Evolutionary conservation across 2,888 invertebrate species (phyloP), one percentile per base, ranked within the genome.

Genomic region (Ornithoptera priamus): DNA sequence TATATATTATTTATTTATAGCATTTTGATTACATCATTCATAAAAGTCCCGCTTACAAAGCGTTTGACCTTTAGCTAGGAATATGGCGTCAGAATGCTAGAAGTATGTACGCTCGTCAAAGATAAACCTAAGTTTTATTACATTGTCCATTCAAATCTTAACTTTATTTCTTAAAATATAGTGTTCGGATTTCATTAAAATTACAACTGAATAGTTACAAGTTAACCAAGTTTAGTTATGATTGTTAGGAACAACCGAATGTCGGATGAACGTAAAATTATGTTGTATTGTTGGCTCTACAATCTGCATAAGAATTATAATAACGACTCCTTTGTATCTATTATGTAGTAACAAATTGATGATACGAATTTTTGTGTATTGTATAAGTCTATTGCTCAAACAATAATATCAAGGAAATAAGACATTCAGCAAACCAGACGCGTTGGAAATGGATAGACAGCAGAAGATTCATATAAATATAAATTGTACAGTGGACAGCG

Each of bases 21-120:
- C 5, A 46, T 46, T 46, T 46, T 15, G 10, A 46, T 46, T 46
- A 15, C 50, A 18, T 8, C 39, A 36, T 65, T 53, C 58, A 57
- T 39, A 36, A 15, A 15, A 57, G 12, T 65, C 56, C 64, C 56
- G 56, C 39, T 64, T 64, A 64, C 30, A 64, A 10, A 46, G 46
- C 36, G 30, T 64, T 56, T 64, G 64, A 64, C 56, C 64, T 62
- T 46, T 62, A 46, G n/a, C 17, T 61, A 39, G 22, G 61, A 18
- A 17, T 62, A 56, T 64, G 39, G 64, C 56, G 56, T 46, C 20
- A 64, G 53, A 63, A 63, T 30, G 12, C 20, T 64, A 56, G 36
- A 56, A 36, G 15, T 22, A 56, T 56, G 12, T 57, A 57, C 36
- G 39, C 39, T 57, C 56, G 12, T 64, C 57, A 63, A 1, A 36